Percentiles rank a stretch among this genome's conserved stretches.
phyloP scores from a whole-genome alignment of 2,888 invertebrate genomes.

The Drosophila neonasuta region DNA sequence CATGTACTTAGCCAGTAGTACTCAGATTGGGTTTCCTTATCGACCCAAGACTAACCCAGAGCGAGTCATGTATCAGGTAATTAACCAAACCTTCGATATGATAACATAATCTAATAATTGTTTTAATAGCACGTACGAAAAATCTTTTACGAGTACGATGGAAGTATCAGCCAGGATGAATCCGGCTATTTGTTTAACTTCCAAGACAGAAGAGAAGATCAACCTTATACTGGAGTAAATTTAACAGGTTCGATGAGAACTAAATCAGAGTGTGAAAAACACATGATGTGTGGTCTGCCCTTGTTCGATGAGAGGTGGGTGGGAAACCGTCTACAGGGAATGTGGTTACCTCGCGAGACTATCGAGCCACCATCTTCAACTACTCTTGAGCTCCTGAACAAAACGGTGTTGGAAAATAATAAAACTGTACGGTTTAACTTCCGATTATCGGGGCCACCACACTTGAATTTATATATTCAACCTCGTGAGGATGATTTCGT shows the following conservation, averaged over 20 bases:
- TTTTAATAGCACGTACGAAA: slow-evolving; percentile 82
- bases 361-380: slow-evolving; percentile 59
- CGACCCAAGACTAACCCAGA: slow-evolving; percentile 82
- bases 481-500: slow-evolving; percentile 59
- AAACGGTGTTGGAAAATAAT: slow-evolving; percentile 44
- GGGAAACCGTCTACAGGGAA: slow-evolving; percentile 44
- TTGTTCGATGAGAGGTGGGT: slow-evolving; percentile 73
- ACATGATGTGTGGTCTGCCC: slow-evolving; percentile 77
- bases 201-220: slow-evolving; percentile 79
- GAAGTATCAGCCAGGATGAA: slow-evolving; percentile 79
- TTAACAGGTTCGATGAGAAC: slow-evolving; percentile 57
- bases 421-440: slow-evolving; percentile 61
- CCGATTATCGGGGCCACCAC: slow-evolving; percentile 58
- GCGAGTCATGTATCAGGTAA: slow-evolving; percentile 81
- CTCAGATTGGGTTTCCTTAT: slow-evolving; percentile 84
- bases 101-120: background rate
- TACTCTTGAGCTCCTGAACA: slow-evolving; percentile 56
- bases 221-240: slow-evolving; percentile 50
- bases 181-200: slow-evolving; percentile 83
- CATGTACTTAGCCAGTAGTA: slow-evolving; percentile 30
- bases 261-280: slow-evolving; percentile 58
- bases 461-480: slow-evolving; percentile 66
- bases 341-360: slow-evolving; percentile 68
- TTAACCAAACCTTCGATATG: background rate
- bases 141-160: slow-evolving; percentile 81